Base-by-base conservation (phyloP, 1,140 invertebrate species). In the Cydia pomonella region DNA sequence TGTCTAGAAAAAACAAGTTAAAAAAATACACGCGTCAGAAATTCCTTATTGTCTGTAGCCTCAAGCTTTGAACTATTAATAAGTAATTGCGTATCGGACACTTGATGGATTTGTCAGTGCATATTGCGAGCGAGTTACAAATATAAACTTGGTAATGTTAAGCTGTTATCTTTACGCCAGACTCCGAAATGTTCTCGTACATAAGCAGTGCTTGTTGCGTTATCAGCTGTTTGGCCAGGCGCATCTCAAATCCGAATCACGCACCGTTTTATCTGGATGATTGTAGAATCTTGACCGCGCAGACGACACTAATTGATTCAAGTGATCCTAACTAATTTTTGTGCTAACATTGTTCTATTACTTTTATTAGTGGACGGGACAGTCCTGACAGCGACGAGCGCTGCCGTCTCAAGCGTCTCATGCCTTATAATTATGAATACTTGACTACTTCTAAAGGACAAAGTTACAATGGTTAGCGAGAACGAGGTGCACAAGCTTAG, bases 261-360 rank as follows among this genome's bases (percentile, higher is more conserved):
- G n/a, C 29, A 69, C 33, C n/a, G 18, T 16, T 38, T 69, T 33
- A 33, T 59, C 53, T 59, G 53, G 18, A 69, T 27, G 64, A 69
- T 69, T 33, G 64, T 38, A 33, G 29, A 27, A 27, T 69, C 33
- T 69, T 69, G 29, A 23, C 53, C 53, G 27, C 13, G 27, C 27
- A 16, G 64, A 69, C 21, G 12, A 3, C 64, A 69, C 64, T 69
- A 69, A 69, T 69, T 69, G 64, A 16, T 69, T 33, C 64, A 69
- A 69, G 64, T 69, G 25, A 12, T 59, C 72, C 33, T 73, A 64
- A 72, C 62, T 77, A 47, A 77, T 75, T 77, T 75, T 78, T 75
- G 71, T 73, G 29, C 64, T 62, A 69, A 74, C 72, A 75, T 75
- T 74, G 73, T 73, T 72, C 74, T 33, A 69, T 69, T 74, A 75